Conservation (phyloP, 2,888 invertebrate species). For the Labia minor region DNA sequence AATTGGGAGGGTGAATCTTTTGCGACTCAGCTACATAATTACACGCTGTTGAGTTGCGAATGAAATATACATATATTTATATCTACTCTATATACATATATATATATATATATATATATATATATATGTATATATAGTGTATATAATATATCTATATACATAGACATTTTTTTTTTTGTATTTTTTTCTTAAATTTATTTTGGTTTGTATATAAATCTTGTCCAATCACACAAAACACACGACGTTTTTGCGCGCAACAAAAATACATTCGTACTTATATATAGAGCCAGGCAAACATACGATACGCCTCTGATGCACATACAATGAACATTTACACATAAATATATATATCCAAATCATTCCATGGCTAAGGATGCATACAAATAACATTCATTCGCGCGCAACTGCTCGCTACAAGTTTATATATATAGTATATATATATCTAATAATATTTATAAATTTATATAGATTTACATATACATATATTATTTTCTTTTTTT, state of each 20-base stretch:
- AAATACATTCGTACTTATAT: not conserved
- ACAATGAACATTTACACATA: no score
- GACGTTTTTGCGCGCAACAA: not conserved
- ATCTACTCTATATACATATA: not conserved
- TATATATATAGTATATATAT: no score
- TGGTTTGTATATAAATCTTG: conserved; percentile 5
- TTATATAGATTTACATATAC: no score
- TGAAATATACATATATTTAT: not conserved
- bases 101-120: not conserved
- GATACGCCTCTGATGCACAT: no score
- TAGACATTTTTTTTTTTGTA: not conserved
- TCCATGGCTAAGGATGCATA: not conserved
- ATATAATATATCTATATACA: conserved; percentile 13
- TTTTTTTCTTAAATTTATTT: no score
- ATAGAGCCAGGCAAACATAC: not conserved
- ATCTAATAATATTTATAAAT: no score
- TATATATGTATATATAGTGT: not conserved
- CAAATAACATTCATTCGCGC: not conserved
- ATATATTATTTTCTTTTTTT: not conserved
- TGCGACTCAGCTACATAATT: conserved; percentile 1
- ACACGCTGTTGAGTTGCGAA: not conserved
- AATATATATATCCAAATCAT: no score
- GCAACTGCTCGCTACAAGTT: not conserved
- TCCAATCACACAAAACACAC: not conserved
- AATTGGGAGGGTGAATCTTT: not conserved